A percentile compares a stretch with the other conserved stretches of the same genome.
These are phyloP conservation scores for Hesperophylax magnus DNA, from an alignment of 1,140 invertebrate genomes.

Conservation along the genomic window DNA sequence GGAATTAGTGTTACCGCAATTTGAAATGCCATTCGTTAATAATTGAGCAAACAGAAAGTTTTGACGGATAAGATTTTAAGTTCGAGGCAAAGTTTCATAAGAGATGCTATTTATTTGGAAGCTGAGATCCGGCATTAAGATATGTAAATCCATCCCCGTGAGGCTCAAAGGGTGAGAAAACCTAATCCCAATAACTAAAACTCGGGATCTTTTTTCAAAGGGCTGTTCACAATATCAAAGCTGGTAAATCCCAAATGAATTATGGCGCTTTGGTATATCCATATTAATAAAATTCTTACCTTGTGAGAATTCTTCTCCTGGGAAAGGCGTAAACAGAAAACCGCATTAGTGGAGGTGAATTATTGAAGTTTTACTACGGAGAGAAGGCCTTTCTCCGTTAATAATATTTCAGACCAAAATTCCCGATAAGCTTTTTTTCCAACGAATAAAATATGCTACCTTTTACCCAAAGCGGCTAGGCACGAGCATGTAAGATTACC, in stretches of 20 bases:
- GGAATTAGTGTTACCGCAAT: neutral
- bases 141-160: constrained; percentile 45
- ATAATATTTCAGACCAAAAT: constrained; percentile 1
- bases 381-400: neutral
- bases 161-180: constrained; percentile 15
- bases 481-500: too few relatives aligned
- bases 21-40: constrained; percentile 3
- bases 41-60: constrained; percentile 4
- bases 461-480: too few relatives aligned
- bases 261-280: neutral
- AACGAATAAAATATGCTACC: neutral
- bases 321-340: constrained; percentile 45
- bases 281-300: constrained; percentile 48
- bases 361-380: constrained; percentile 2
- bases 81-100: constrained; percentile 18
- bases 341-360: constrained; percentile 18
- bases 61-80: constrained; percentile 7
- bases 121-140: constrained; percentile 41
- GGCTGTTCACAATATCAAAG: constrained; percentile 18
- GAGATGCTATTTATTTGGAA: constrained; percentile 36
- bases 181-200: constrained; percentile 30
- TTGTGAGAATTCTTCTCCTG: constrained; percentile 39
- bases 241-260: constrained; percentile 36
- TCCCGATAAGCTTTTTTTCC: neutral
- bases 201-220: constrained; percentile 17